Evolutionary conservation across 1,140 invertebrate genomes (phyloP), one percentile per base, ranked within the genome.

Genomic region (Steinernema khuongi): DNA sequence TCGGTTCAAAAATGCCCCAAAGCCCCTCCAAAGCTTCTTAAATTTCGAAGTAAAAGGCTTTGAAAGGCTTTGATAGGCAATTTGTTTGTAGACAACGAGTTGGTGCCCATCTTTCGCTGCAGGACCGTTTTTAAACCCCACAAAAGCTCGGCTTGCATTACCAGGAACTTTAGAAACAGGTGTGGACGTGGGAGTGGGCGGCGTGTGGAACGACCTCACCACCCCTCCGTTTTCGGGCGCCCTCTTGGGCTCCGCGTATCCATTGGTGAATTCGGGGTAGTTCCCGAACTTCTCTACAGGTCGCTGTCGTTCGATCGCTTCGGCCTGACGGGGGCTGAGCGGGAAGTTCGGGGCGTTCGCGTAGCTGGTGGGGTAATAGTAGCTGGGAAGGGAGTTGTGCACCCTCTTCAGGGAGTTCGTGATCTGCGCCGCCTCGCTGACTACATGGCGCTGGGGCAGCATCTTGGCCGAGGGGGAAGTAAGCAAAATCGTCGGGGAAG

Each of bases 301-400:
- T 32, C 66, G 31, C 36, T 77, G 60, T 77, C 75, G 72, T 75
- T 77, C 75, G 72, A 77, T 44, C 31, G 75, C 75, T 50, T 77
- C 75, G 41, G 72, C 75, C 68, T 77, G 75, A 67, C 75, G 32
- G 33, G 75, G 75, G 43, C 75, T 77, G 17, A 77, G 69, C 14
- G 67, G 68, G 19, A 73, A 31, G 30, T 72, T 74, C 4, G 31
- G 72, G 31, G 32, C 28, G 19, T 74, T 73, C 22, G 72, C 31
- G 31, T 32, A 73, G 72, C 68, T 70, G 31, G 71, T 72, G 7
- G 71, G 71, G 28, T 72, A 72, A 44, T 71, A 72, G 29, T 72
- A 72, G 71, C 11, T 7, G 2, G 71, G 71, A 26, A 72, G 66
- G 71, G 28, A 14, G 28, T 60, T 60, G 50, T 22, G 7, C 14